A percentile compares a stretch with the other conserved stretches of the same genome.
Conservation (phyloP, 2,888 invertebrate species). For the Lasioglossum zephyrum region DNA sequence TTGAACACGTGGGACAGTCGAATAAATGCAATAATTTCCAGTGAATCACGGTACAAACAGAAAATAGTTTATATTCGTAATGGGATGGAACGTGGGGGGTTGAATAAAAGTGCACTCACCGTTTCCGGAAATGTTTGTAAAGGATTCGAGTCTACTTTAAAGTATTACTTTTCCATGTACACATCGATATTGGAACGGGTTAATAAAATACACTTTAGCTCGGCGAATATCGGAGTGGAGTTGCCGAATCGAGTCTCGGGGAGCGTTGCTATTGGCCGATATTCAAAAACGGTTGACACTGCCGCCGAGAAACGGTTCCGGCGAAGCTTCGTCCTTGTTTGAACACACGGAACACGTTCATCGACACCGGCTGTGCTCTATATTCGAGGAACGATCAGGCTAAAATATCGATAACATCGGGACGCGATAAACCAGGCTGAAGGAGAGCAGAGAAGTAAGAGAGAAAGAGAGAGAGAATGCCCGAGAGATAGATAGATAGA, state of each 20-base stretch:
- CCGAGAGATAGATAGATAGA: background rate
- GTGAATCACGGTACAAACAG: background rate
- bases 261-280: conserved; percentile 59
- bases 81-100: background rate
- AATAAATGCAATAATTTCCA: background rate
- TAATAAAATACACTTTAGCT: background rate
- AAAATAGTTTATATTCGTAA: background rate
- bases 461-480: background rate
- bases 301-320: conserved; percentile 38
- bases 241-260: conserved; percentile 14
- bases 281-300: conserved; percentile 64
- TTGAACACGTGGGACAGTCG: background rate
- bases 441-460: background rate
- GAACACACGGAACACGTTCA: background rate
- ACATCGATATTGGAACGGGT: background rate
- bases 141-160: background rate
- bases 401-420: background rate
- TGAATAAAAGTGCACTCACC: background rate
- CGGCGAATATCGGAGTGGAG: background rate
- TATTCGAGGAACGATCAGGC: background rate
- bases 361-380: background rate
- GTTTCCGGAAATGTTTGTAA: background rate
- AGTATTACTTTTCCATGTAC: background rate
- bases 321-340: conserved; percentile 25
- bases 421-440: background rate